Percentiles rank a stretch among this genome's conserved stretches.
Conservation (phyloP, 2,888 invertebrate genomes). For the Habroteleia sp. region DNA sequence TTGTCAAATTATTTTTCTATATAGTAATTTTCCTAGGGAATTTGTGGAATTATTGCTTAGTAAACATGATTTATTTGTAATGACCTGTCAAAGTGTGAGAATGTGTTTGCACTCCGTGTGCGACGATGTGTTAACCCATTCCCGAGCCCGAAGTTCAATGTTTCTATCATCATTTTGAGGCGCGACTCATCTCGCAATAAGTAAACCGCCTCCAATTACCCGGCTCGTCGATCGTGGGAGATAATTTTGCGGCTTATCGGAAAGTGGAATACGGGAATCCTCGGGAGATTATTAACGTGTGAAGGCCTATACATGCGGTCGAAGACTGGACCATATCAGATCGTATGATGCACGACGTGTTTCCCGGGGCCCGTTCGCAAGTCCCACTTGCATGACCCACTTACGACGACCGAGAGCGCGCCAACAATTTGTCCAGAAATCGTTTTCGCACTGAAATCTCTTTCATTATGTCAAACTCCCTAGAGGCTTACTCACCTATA, state of each 20-base stretch:
- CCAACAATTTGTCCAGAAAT: conserved; percentile 21
- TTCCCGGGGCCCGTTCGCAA: conserved; percentile 51
- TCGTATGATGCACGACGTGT: conserved; percentile 55
- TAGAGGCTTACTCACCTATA: neutral
- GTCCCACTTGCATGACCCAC: conserved; percentile 53
- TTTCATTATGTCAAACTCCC: neutral
- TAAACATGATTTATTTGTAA: too few species aligned
- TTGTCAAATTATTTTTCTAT: too few species aligned
- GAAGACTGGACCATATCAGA: conserved; percentile 59
- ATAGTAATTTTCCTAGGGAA: too few species aligned
- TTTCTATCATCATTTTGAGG: conserved; percentile 30
- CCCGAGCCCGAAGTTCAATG: conserved; percentile 25
- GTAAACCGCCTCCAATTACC: conserved; percentile 48
- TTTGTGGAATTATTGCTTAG: too few species aligned
- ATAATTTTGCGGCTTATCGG: conserved; percentile 60
- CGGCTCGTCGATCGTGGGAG: conserved; percentile 50
- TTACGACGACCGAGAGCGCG: conserved; percentile 17
- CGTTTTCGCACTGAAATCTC: neutral
- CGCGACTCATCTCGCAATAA: conserved; percentile 48
- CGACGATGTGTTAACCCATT: too few species aligned
- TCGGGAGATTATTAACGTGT: conserved; percentile 51
- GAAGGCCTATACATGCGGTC: conserved; percentile 42
- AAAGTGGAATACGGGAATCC: conserved; percentile 60
- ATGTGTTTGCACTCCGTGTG: too few species aligned
- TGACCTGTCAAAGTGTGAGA: too few species aligned